Conservation (phyloP, 2,113 vertebrate species). For the Caretta caretta region DNA sequence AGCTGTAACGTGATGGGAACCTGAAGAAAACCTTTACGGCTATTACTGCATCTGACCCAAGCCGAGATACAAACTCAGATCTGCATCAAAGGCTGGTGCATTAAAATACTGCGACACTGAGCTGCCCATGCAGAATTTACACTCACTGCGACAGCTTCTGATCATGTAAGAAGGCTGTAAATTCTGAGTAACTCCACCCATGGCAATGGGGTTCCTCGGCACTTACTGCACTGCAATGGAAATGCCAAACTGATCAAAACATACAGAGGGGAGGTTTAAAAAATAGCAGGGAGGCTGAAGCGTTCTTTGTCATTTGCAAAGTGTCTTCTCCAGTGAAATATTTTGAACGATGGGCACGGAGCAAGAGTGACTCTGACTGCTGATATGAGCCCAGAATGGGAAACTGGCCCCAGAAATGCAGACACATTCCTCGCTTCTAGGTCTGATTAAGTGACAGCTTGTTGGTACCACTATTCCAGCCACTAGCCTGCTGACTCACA, state of each 20-base stretch:
- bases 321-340: not conserved
- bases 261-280: not conserved
- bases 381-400: not conserved
- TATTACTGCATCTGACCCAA: not conserved
- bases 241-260: not conserved
- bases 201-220: not conserved
- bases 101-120: not conserved
- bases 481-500: not conserved
- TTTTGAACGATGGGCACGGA: no score
- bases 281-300: no score
- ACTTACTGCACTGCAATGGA: not conserved
- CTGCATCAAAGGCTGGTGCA: not conserved
- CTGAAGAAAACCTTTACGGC: not conserved
- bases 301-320: not conserved
- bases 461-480: not conserved
- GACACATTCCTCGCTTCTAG: not conserved
- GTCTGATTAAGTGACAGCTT: not conserved
- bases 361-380: not conserved
- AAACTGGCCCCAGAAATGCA: not conserved
- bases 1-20: accelerated
- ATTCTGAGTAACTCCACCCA: not conserved
- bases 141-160: accelerated
- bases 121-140: not conserved
- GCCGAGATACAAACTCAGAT: not conserved
- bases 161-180: not conserved